Evolutionary conservation across 2,888 invertebrate genomes (phyloP).

Genomic region (Venustoraphidia nigricollis): DNA sequence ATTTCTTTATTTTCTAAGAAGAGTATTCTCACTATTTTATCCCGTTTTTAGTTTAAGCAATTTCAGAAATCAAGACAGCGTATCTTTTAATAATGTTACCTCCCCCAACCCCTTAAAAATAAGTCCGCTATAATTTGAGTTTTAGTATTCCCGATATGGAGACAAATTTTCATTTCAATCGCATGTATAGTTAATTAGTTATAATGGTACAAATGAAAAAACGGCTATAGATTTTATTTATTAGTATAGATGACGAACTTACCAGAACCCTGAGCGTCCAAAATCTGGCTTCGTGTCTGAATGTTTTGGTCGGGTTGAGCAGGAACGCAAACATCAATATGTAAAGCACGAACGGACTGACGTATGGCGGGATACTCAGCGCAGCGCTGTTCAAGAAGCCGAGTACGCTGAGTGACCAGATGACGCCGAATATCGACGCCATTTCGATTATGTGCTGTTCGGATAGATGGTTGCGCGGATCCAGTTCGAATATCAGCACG

Average conservation of each 20-base stretch:
- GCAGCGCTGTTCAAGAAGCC: conserved; percentile 66
- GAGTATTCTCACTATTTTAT: too few relatives aligned
- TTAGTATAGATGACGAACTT: conserved; percentile 32
- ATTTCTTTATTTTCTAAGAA: too few relatives aligned
- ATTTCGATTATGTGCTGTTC: conserved; percentile 92
- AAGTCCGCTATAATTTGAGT: too few relatives aligned
- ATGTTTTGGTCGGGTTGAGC: conserved; percentile 82
- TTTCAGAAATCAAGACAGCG: too few relatives aligned
- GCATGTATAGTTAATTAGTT: too few relatives aligned
- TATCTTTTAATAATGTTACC: too few relatives aligned
- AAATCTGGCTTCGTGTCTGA: conserved; percentile 84
- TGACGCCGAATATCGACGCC: conserved; percentile 82
- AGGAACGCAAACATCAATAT: conserved; percentile 72
- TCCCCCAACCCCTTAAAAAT: too few relatives aligned
- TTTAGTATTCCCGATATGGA: too few relatives aligned
- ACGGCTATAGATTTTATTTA: too few relatives aligned
- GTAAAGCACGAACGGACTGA: conserved; percentile 76
- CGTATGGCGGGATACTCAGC: conserved; percentile 79
- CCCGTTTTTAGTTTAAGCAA: too few relatives aligned
- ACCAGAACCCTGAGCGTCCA: conserved; percentile 86
- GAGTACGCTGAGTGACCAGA: conserved; percentile 85
- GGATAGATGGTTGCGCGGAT: conserved; percentile 84
- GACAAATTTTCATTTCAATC: too few relatives aligned
- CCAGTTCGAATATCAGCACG: conserved; percentile 91
- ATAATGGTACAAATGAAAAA: too few relatives aligned